These are phyloP conservation scores for Plebejus melissa DNA, from an alignment of 2,888 invertebrate genomes.

Conservation along the genomic window DNA sequence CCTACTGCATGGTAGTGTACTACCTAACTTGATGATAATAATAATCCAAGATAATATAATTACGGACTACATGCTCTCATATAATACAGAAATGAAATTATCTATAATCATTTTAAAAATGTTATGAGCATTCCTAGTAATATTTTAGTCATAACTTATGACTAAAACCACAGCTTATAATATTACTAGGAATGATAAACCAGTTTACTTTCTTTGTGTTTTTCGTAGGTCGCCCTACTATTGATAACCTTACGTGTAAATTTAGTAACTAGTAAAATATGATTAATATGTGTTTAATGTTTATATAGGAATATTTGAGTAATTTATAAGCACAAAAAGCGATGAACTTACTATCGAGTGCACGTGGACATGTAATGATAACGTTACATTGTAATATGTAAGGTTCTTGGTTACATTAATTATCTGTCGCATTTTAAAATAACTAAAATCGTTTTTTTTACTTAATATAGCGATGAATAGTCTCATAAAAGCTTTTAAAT, in stretches of 20 bases:
- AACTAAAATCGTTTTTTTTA: no score
- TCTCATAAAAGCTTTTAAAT: no score
- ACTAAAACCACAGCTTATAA: background rate
- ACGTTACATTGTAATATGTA: background rate
- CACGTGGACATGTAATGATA: background rate
- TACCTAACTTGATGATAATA: no score
- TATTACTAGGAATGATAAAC: background rate
- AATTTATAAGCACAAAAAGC: background rate
- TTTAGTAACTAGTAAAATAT: background rate
- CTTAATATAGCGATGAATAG: no score
- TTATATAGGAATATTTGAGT: background rate
- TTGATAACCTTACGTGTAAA: background rate
- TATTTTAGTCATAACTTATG: background rate
- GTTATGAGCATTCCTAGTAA: no score
- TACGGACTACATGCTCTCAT: no score
- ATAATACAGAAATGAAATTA: no score
- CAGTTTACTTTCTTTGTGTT: background rate
- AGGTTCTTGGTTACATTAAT: no score
- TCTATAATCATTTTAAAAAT: background rate
- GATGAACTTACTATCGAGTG: constrained; percentile 4
- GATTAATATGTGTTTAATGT: background rate
- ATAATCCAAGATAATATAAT: no score
- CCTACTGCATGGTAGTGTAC: no score
- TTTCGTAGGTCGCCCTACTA: background rate
- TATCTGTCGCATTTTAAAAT: no score